These are phyloP conservation scores for Cerceris ruficornis DNA, from an alignment of 2,888 invertebrate species.

Conservation along the genomic window DNA sequence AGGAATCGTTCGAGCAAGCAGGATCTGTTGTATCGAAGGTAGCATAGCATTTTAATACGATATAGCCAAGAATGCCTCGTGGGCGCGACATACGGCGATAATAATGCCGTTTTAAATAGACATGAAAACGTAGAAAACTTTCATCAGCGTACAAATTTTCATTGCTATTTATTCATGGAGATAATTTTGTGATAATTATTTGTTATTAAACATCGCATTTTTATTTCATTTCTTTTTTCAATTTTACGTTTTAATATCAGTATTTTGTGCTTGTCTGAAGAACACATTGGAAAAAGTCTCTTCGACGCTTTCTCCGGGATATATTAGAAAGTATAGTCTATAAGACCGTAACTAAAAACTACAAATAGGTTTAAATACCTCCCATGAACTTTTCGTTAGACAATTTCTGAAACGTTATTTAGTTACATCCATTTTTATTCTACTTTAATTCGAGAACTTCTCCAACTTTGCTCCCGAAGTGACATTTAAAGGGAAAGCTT, in stretches of 20 bases:
- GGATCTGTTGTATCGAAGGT: conserved; percentile 27
- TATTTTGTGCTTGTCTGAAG: conserved; percentile 17
- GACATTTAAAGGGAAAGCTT: too few relatives aligned
- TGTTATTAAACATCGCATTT: background rate
- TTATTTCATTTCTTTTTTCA: background rate
- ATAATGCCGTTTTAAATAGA: background rate
- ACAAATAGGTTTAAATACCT: conserved; percentile 27
- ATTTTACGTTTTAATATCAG: conserved; percentile 7
- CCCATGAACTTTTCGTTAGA: background rate
- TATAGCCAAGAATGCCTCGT: conserved; percentile 22
- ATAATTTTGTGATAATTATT: background rate
- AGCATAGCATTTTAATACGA: conserved; percentile 15
- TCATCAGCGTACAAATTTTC: background rate
- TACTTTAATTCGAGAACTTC: too few relatives aligned
- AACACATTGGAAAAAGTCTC: conserved; percentile 31
- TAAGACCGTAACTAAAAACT: conserved; percentile 32
- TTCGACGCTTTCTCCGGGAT: conserved; percentile 58
- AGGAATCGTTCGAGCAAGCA: conserved; percentile 41
- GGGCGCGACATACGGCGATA: conserved; percentile 20
- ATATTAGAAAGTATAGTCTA: conserved; percentile 60
- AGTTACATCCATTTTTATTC: background rate
- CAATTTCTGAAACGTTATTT: background rate
- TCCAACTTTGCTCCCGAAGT: too few relatives aligned
- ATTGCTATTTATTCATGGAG: background rate
- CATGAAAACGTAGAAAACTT: too few relatives aligned